Evolutionary conservation across 2,113 vertebrate genomes (phyloP), one percentile per base, ranked within the genome.

Genomic region (Gavialis gangeticus): DNA sequence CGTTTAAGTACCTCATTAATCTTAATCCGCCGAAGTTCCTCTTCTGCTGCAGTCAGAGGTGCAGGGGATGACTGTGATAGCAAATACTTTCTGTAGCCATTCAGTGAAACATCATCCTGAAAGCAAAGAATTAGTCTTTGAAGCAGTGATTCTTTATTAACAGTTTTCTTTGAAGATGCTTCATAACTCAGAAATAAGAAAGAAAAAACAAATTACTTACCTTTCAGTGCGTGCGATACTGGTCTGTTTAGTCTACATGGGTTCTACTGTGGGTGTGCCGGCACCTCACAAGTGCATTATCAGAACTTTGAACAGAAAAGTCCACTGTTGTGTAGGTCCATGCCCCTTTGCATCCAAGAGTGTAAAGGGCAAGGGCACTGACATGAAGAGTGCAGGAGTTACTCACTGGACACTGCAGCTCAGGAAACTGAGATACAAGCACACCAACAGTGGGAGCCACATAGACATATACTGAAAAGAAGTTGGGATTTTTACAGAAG

Each of bases 11-110:
- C 99, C 99, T 99, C 99, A 2, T 97, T 99, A 67, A 99, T 98
- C 97, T 99, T 99, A 88, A 99, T 99, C 98, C 99, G 98, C 66
- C 98, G 98, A 97, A 99, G 98, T 91, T 99, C 99, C 95, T 99
- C 99, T 97, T 99, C 99, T 87, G 99, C 99, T 91, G 99, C 98
- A 87, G 99, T 99, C 92, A 99, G 93, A n/a, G 99, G 99, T 16
- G 98, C 98, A 59, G 99, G 99, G 75, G 98, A 99, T 4, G 99
- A 98, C 84, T 98, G 98, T 17, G 98, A 98, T 77, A 98, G 96
- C 97, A 99, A 97, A 57, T 99, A 98, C 89, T 98, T 99, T 97
- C 96, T 99, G 97, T 99, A 99, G 73, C 99, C 99, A 79, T 95
- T 98, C 75, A 99, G 96, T 87, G 98, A 99, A 94, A 99, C 95